Percentiles rank a stretch among this genome's conserved stretches.
Conservation (phyloP, 2,113 vertebrate species). For the Bos javanicus region DNA sequence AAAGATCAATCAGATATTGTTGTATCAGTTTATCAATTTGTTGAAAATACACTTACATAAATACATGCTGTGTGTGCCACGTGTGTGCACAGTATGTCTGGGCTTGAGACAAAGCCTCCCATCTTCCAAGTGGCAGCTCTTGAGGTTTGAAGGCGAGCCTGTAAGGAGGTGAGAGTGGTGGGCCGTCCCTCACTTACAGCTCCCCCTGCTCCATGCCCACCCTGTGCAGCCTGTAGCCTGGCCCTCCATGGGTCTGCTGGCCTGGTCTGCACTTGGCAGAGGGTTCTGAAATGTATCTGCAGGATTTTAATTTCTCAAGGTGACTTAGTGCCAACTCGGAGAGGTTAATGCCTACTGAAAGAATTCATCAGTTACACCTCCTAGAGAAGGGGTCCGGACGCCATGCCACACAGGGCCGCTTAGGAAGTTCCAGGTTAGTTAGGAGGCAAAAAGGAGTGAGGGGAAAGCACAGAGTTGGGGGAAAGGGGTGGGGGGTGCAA, state of each 20-base stretch:
- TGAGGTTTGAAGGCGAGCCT: not conserved
- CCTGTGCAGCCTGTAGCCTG: not conserved
- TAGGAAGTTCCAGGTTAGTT: not conserved
- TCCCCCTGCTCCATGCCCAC: not conserved
- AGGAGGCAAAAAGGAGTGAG: not conserved
- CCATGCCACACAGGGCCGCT: not conserved
- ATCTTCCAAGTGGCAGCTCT: not conserved
- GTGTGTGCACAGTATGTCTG: not conserved
- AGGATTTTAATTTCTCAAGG: not conserved
- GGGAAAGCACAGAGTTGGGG: rapidly evolving
- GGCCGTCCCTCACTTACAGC: not conserved
- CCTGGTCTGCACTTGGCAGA: not conserved
- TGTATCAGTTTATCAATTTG: not conserved
- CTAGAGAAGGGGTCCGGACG: not conserved
- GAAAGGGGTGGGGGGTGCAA: too few relatives aligned
- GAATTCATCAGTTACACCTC: not conserved
- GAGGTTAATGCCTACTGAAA: not conserved
- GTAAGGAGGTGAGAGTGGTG: not conserved
- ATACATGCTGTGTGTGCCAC: not conserved
- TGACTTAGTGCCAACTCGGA: not conserved
- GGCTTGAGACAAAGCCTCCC: not conserved
- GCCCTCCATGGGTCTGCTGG: not conserved
- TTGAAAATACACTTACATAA: not conserved
- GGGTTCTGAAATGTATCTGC: not conserved
- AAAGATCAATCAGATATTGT: not conserved